These are phyloP conservation scores for Folsomia candida DNA, from an alignment of 2,888 invertebrate genomes.

Conservation along the genomic window DNA sequence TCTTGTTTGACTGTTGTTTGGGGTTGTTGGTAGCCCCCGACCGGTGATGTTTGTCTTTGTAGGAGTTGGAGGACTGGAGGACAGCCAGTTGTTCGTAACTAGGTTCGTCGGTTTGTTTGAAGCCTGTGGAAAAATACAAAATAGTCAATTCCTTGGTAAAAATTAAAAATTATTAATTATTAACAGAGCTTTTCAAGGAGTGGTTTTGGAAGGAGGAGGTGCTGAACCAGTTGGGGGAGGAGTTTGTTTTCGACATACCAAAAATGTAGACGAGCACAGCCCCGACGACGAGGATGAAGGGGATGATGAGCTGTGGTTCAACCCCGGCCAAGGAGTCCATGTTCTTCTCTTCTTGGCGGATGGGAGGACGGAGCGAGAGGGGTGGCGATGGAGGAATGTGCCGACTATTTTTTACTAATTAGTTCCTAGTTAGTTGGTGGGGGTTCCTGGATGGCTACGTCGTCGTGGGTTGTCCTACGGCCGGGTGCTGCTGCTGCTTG, in stretches of 20 bases:
- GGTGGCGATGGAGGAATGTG: background rate
- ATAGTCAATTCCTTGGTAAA: too few species aligned
- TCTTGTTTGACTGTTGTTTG: constrained; percentile 17
- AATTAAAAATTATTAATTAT: background rate
- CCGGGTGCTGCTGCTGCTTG: too few species aligned
- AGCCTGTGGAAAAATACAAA: constrained; percentile 55
- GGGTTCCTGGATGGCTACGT: too few species aligned
- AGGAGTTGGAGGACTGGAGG: constrained; percentile 38
- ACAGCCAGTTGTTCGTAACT: constrained; percentile 67
- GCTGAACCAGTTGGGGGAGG: too few species aligned
- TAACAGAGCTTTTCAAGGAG: background rate
- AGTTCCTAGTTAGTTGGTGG: too few species aligned
- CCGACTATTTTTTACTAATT: too few species aligned
- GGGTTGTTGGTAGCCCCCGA: constrained; percentile 24
- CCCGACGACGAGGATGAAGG: constrained; percentile 66
- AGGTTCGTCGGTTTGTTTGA: constrained; percentile 76
- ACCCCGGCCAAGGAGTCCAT: constrained; percentile 53
- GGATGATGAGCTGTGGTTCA: constrained; percentile 60
- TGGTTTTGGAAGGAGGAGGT: too few species aligned
- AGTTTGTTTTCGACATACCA: too few species aligned
- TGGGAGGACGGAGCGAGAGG: too few species aligned
- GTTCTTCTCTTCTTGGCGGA: too few species aligned
- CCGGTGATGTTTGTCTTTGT: constrained; percentile 27
- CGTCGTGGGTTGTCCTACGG: too few species aligned
- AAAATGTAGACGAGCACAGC: constrained; percentile 73